phyloP scores from a whole-genome alignment of 2,113 vertebrate genomes.

The Coptodon bakossiorum region DNA sequence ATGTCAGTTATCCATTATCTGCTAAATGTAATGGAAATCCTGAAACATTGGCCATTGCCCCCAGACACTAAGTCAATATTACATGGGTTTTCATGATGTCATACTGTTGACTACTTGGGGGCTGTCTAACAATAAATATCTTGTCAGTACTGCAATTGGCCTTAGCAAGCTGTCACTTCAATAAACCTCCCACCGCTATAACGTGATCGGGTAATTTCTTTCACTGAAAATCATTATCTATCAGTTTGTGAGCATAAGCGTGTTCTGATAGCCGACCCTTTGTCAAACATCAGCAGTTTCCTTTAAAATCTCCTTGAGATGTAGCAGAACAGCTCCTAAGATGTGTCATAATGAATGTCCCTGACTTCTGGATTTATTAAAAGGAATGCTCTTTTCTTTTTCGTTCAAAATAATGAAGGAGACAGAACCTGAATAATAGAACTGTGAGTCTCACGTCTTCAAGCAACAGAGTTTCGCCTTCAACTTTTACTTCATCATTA shows the following conservation, averaged over 20 bases:
- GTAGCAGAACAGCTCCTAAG: neutral
- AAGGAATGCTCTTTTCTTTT: constrained; percentile 1
- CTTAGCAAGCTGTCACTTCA: neutral
- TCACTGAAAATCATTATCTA: neutral
- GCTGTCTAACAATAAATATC: neutral
- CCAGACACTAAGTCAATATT: neutral
- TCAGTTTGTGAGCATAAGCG: neutral
- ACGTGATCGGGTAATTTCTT: neutral
- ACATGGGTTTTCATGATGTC: neutral
- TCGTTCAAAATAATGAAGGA: constrained; percentile 11
- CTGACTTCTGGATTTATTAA: constrained; percentile 5
- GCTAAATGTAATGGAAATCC: neutral
- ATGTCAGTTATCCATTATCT: neutral
- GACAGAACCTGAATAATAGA: constrained; percentile 25
- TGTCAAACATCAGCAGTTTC: neutral
- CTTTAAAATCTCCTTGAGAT: neutral
- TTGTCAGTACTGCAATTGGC: neutral
- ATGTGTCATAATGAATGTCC: neutral
- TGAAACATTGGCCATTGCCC: neutral
- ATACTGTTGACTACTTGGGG: neutral
- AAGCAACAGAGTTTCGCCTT: neutral
- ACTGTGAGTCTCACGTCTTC: neutral
- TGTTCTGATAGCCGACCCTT: neutral
- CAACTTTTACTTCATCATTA: neutral
- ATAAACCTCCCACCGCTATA: neutral